Evolutionary conservation across 2,888 invertebrate species (phyloP), one percentile per base, ranked within the genome.

Genomic region (Diadromus collaris): DNA sequence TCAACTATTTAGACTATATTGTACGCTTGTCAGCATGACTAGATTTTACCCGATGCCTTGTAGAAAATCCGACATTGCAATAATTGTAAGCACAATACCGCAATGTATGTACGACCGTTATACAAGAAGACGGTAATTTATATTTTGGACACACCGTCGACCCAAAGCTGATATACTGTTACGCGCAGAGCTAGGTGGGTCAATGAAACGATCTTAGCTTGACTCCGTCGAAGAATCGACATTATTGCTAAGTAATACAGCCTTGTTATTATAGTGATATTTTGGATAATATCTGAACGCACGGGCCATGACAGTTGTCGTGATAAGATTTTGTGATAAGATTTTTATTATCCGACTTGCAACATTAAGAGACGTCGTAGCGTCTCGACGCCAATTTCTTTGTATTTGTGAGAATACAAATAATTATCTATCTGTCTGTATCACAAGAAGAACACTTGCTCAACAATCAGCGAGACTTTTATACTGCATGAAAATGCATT

Each of bases 131-230:
- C 60, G 41, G 56, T 65, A 48, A 80, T 80, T 73, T 41, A 61
- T 73, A 80, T 81, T 79, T 81, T 38, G 72, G 75, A 69, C 76
- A 51, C 70, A 64, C 29, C 75, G 44, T 79, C 69, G 63, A 74
- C 75, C 75, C 64, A 75, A 68, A 41, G 54, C 51, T 78, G 76
- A 54, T 56, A 67, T 76, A 68, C 69, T 76, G 71, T 76, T 71
- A 79, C 54, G 41, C 38, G 44, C 56, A 46, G 54, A 32, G 41
- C 69, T 56, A 70, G 73, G 74, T 78, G 74, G 73, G 74, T 78
- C 69, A 74, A 51, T 56, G 51, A 56, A 38, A 54, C 24, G 9
- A 27, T n/a, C 4, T 38, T n/a, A 41, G 16, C 44, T 67, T 19
- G 38, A 24, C 9, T 4, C 21, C 24, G 51, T 38, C 51, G 13